These are phyloP conservation scores for Pantala flavescens DNA, from an alignment of 1,140 invertebrate species.

Conservation along the genomic window DNA sequence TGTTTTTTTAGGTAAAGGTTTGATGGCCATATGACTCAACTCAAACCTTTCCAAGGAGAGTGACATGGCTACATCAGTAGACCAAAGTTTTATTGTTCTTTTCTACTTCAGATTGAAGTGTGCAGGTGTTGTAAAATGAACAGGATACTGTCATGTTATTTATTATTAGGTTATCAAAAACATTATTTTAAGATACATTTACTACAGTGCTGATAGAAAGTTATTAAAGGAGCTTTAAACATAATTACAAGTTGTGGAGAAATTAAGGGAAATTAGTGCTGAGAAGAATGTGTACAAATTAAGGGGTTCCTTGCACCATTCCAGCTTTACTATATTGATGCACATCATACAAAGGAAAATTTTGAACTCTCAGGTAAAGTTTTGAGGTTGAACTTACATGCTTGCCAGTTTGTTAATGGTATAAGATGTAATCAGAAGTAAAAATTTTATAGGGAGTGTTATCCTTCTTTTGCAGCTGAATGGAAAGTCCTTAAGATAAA, in stretches of 20 bases:
- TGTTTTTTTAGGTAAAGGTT: neutral
- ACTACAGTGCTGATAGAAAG: neutral
- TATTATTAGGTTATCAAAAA: neutral
- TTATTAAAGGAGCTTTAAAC: neutral
- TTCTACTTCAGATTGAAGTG: constrained; percentile 1
- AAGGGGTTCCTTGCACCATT: neutral
- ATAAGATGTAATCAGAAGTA: too few species aligned
- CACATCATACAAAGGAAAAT: neutral
- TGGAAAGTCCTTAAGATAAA: too few species aligned
- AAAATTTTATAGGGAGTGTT: too few species aligned
- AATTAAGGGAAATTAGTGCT: neutral
- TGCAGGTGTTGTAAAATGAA: neutral
- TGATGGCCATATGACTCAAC: neutral
- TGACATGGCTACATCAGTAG: neutral
- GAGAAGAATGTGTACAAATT: neutral
- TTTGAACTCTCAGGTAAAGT: neutral
- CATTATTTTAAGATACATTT: neutral
- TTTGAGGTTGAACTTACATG: neutral
- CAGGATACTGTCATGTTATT: neutral
- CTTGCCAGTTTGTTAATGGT: neutral
- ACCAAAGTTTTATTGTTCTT: neutral
- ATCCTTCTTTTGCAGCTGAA: too few species aligned
- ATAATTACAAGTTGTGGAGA: neutral
- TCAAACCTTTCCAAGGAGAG: neutral
- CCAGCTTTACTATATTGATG: neutral